Evolutionary conservation across 1,140 invertebrate genomes (phyloP), one percentile per base, ranked within the genome.

Genomic region (Drosophila melanica): DNA sequence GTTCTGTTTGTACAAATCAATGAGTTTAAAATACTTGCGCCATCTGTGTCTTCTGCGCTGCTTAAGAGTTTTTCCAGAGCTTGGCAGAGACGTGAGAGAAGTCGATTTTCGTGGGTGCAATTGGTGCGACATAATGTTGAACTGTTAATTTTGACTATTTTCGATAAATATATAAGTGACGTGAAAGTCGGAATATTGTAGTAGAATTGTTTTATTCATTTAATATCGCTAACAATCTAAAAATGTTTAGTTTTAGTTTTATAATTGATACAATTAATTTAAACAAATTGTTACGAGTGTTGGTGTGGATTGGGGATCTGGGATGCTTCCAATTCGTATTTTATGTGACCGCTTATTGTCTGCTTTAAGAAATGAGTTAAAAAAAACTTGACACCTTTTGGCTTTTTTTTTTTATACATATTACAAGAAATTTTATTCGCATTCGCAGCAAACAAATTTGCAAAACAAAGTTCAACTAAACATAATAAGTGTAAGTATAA

Each of bases 191-290:
- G 20, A n/a, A 27, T 6, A 27, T 1, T 27, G 23, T 1, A 27
- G 11, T 45, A 23, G 45, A 27, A 27, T 7, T 27, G 7, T 44
- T 59, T 59, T 67, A 67, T 72, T 67, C 39, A 20, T 39, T 67
- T 16, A 20, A 42, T 54, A 50, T 57, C 18, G 44, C 27, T 71
- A 64, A 57, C 42, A 57, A 55, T 55, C 18, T 51, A 45, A 59
- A 35, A 35, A 8, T 16, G 51, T 45, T 64, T 41, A 47, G 48
- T 39, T 73, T 66, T 9, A 23, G n/a, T 78, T 54, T 66, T 59
- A 89, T 86, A 86, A 89, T 86, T 86, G 82, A 79, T 86, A 89
- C 79, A 86, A 89, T 86, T 89, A 77, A 59, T 58, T 64, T 67
- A 63, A 66, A 73, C 45, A 75, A 63, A 44, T 58, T 30, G 39